A percentile compares a stretch with the other conserved stretches of the same genome.
These are phyloP conservation scores for Cheirogaleus medius DNA, from an alignment of 2,113 vertebrate species.

Conservation along the genomic window DNA sequence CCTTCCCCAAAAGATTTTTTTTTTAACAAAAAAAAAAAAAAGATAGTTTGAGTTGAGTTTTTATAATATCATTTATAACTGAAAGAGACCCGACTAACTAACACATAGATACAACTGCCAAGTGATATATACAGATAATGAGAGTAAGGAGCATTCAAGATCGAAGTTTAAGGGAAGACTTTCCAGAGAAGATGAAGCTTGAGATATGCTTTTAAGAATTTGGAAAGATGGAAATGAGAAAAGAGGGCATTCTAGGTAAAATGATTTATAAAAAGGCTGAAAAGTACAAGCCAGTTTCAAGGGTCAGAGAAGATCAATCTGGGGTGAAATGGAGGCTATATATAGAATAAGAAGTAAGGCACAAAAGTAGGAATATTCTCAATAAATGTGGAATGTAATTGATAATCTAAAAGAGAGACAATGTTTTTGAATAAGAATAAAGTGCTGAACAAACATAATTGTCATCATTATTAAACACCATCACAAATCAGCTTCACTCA, in stretches of 20 bases:
- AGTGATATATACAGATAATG: not conserved
- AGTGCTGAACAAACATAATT: not conserved
- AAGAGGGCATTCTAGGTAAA: not conserved
- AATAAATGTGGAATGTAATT: not conserved
- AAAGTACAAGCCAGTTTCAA: not conserved
- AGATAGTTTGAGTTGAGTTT: slow-evolving; percentile 5
- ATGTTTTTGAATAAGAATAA: slow-evolving; percentile 21
- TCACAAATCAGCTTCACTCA: not conserved
- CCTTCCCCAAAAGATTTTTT: not conserved
- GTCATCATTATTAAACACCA: not conserved
- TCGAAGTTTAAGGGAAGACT: not conserved
- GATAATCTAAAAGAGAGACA: not conserved
- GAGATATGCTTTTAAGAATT: slow-evolving; percentile 7
- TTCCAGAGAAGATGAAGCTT: not conserved
- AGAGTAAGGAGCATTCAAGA: not conserved
- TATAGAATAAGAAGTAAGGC: not conserved
- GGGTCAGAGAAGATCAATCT: not conserved
- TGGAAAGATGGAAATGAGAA: not conserved
- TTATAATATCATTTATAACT: not conserved
- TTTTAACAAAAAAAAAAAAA: too few species aligned
- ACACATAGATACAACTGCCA: not conserved
- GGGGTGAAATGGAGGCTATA: not conserved
- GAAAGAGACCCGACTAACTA: not conserved
- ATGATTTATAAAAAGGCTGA: not conserved
- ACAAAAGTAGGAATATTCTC: not conserved